Conservation (phyloP, 2,797 vertebrate species). For the Notoglanidium macrostoma region DNA sequence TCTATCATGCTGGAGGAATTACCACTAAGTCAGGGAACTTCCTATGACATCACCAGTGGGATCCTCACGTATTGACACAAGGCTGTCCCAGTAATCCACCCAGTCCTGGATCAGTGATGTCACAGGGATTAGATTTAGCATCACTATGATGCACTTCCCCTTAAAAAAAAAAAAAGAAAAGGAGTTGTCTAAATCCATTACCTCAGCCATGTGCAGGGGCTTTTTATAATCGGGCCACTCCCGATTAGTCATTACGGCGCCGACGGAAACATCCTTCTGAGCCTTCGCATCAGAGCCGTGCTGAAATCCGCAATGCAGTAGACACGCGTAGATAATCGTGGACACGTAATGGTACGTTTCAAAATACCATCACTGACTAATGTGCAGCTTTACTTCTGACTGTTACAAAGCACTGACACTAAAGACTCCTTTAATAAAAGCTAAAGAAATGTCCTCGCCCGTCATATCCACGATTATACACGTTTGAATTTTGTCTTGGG, state of each 20-base stretch:
- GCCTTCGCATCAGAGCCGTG: background rate
- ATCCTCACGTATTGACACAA: constrained; percentile 15
- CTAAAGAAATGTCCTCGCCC: background rate
- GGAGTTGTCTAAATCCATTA: constrained; percentile 42
- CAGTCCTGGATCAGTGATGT: constrained; percentile 35
- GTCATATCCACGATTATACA: background rate
- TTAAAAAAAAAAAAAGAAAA: constrained; percentile 21
- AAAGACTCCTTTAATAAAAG: background rate
- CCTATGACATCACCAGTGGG: constrained; percentile 38
- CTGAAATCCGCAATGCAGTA: constrained; percentile 21
- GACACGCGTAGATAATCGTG: background rate
- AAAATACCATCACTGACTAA: background rate
- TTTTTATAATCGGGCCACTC: constrained; percentile 22
- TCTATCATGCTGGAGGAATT: constrained; percentile 11
- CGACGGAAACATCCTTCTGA: constrained; percentile 34
- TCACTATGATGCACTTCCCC: constrained; percentile 21
- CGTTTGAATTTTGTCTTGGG: background rate
- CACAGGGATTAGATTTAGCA: constrained; percentile 43
- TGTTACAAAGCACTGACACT: background rate
- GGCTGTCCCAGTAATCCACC: background rate
- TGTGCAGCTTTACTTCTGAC: background rate
- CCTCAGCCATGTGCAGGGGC: constrained; percentile 29
- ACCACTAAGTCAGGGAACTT: constrained; percentile 34
- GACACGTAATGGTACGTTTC: background rate
- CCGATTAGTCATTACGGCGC: constrained; percentile 26